A percentile compares a stretch with the other conserved stretches of the same genome.
phyloP scores from a whole-genome alignment of 1,140 invertebrate genomes.

The Lineus longissimus region DNA sequence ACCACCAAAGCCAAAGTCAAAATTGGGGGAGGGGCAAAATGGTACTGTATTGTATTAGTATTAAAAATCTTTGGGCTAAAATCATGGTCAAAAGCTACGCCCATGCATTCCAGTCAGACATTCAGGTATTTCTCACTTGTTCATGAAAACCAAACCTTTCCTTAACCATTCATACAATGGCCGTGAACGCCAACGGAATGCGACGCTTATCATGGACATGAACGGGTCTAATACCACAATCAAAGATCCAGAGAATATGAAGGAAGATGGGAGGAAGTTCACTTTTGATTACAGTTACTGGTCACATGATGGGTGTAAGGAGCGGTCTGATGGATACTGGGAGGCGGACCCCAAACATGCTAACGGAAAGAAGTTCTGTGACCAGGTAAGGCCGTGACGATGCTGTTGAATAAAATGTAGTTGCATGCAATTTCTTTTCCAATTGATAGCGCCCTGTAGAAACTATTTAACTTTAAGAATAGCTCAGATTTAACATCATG shows the following conservation, averaged over 20 bases:
- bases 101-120: too few relatives aligned
- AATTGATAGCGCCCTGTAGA: neutral
- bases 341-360: slow-evolving; percentile 50
- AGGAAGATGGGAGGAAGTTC: slow-evolving; percentile 54
- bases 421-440: neutral
- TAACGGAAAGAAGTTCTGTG: slow-evolving; percentile 56
- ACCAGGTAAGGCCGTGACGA: slow-evolving; percentile 60
- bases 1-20: too few relatives aligned
- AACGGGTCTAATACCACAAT: slow-evolving; percentile 52
- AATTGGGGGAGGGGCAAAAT: too few relatives aligned
- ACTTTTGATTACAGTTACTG: slow-evolving; percentile 61
- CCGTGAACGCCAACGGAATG: slow-evolving; percentile 55
- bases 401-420: slow-evolving; percentile 4
- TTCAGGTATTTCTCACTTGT: too few relatives aligned
- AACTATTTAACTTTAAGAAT: too few relatives aligned
- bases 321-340: slow-evolving; percentile 54
- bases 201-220: slow-evolving; percentile 57
- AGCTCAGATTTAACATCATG: too few relatives aligned
- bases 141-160: too few relatives aligned
- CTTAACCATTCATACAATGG: slow-evolving; percentile 54
- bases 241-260: slow-evolving; percentile 51
- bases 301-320: slow-evolving; percentile 59
- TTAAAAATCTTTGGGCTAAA: neutral
- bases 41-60: too few relatives aligned
- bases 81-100: too few relatives aligned